Base-by-base conservation (phyloP, 2,113 vertebrate species). In the Typhlomys cinereus region DNA sequence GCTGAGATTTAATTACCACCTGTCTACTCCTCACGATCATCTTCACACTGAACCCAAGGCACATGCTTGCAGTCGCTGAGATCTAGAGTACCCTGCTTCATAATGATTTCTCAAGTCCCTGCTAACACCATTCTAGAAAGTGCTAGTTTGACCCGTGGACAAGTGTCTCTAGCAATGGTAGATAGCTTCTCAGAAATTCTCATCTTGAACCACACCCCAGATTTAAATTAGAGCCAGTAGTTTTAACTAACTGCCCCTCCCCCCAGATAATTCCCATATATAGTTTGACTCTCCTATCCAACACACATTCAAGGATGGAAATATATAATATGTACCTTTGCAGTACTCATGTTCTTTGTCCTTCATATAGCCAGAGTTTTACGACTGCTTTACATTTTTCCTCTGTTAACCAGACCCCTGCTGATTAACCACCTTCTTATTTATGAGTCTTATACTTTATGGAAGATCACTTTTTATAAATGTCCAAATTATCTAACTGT, bases 231-330 rank as follows among this genome's bases (percentile, higher is more conserved):
- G 48, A 87, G 78, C 15, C 44, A 36, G 34, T 46, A 84, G 34
- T 62, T n/a, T 93, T 80, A 89, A 70, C 70, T 52, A 82, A 85
- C n/a, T n/a, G n/a, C n/a, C n/a, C n/a, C n/a, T n/a, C 74, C 4
- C 34, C 15, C 36, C 7, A 39, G 17, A 4, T 44, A 50, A 31
- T 54, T 62, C 39, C 31, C 29, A 50, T 48, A 31, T 11, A 78
- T 23, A 62, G 36, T 59, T 27, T 69, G 57, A 27, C 36, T 93
- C 21, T 64, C n/a, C 69, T 41, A 71, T 50, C n/a, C 48, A 91
- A 82, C n/a, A 81, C 50, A 89, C 78, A 94, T 44, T 44, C 64
- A 84, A 7, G 21, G 50, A 93, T 34, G 20, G 27, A 76, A 44
- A 18, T 73, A 25, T n/a, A 4, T 46, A 78, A n/a, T 29, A 5